These are phyloP conservation scores for Spatulosminthurus flaviceps DNA, from an alignment of 2,888 invertebrate genomes.

Conservation along the genomic window DNA sequence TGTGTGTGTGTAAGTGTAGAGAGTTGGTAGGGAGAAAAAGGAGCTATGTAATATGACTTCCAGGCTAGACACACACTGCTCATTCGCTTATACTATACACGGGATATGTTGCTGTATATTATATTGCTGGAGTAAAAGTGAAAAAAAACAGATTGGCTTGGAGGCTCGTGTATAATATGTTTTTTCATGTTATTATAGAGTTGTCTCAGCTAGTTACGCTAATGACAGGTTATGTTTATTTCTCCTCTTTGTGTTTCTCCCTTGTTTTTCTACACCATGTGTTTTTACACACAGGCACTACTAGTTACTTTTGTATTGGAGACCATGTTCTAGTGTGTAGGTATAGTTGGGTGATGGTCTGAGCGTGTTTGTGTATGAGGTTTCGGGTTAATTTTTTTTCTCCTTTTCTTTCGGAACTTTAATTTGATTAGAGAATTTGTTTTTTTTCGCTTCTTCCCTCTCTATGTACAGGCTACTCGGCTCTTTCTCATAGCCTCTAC, in stretches of 20 bases:
- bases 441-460: slow-evolving; percentile 29
- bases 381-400: slow-evolving; percentile 38
- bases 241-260: slow-evolving; percentile 41
- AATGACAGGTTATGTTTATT: slow-evolving; percentile 50
- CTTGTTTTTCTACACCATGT: slow-evolving; percentile 17
- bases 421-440: slow-evolving; percentile 48
- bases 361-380: slow-evolving; percentile 37
- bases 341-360: slow-evolving; percentile 27
- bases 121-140: slow-evolving; percentile 20
- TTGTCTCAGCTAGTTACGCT: slow-evolving; percentile 48
- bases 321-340: neutral
- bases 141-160: slow-evolving; percentile 48
- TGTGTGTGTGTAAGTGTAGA: neutral
- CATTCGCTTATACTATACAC: neutral
- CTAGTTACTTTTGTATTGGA: neutral
- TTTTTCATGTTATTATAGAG: slow-evolving; percentile 47
- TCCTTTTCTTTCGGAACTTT: slow-evolving; percentile 40
- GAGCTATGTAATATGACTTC: slow-evolving; percentile 18
- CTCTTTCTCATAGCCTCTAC: neutral
- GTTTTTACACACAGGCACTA: too few relatives aligned
- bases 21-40: neutral
- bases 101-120: neutral
- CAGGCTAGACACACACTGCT: neutral
- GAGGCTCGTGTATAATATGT: slow-evolving; percentile 49
- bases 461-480: slow-evolving; percentile 7